These are phyloP conservation scores for Mellilla xanthometata DNA, from an alignment of 2,888 invertebrate species.

Conservation along the genomic window DNA sequence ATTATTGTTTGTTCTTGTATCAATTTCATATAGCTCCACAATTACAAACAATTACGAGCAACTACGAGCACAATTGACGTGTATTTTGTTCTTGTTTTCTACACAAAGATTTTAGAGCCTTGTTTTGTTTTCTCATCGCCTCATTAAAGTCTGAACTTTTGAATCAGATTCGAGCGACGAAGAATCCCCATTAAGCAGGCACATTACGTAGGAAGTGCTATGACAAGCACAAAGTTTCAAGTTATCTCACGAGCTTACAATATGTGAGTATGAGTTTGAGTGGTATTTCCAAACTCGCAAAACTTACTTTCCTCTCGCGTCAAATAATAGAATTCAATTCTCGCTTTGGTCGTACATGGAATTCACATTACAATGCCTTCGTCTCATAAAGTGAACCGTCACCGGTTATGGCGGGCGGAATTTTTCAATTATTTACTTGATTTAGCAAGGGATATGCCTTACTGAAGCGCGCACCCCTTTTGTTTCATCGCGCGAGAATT, in stretches of 20 bases:
- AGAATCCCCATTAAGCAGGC: background rate
- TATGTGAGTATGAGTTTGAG: background rate
- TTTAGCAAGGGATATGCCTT: constrained; percentile 40
- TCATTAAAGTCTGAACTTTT: too few species aligned
- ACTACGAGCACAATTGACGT: too few species aligned
- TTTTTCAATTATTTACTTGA: constrained; percentile 54
- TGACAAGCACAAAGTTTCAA: constrained; percentile 4
- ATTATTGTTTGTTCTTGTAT: too few species aligned
- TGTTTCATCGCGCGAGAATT: constrained; percentile 57
- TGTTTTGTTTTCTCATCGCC: too few species aligned
- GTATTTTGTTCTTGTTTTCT: too few species aligned
- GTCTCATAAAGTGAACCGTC: constrained; percentile 28
- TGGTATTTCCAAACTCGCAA: background rate
- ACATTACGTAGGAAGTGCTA: background rate
- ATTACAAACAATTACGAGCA: too few species aligned
- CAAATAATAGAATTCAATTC: constrained; percentile 22
- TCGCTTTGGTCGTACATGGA: constrained; percentile 25
- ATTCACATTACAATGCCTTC: constrained; percentile 32
- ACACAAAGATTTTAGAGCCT: too few species aligned
- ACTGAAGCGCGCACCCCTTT: constrained; percentile 43
- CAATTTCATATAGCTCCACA: too few species aligned
- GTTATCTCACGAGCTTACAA: constrained; percentile 9
- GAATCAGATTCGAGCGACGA: background rate
- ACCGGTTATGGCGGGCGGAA: constrained; percentile 30
- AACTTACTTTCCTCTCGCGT: constrained; percentile 14